Conservation (phyloP, 1,140 invertebrate species). For the Drosophila watanabei region DNA sequence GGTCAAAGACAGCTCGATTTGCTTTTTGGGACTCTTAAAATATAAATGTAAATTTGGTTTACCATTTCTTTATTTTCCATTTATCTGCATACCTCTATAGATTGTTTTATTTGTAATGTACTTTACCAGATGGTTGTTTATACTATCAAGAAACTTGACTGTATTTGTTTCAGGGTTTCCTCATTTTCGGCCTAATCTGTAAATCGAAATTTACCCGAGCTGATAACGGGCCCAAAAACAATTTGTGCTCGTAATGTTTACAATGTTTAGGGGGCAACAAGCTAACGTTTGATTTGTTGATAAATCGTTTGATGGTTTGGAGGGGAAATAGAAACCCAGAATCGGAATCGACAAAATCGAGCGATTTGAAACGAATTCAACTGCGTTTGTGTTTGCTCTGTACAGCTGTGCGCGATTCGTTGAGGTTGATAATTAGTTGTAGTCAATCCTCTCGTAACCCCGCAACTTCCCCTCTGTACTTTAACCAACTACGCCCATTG, state of each 20-base stretch:
- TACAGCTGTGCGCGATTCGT: constrained; percentile 69
- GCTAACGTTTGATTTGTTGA: constrained; percentile 42
- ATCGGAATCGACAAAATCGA: constrained; percentile 1
- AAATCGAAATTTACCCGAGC: constrained; percentile 28
- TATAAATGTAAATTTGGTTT: neutral
- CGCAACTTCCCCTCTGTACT: constrained; percentile 20
- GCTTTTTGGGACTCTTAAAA: neutral
- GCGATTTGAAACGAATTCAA: constrained; percentile 17
- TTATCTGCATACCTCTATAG: neutral
- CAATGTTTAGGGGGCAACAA: constrained; percentile 47
- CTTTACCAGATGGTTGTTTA: neutral
- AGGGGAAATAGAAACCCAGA: constrained; percentile 39
- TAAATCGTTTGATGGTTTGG: constrained; percentile 35
- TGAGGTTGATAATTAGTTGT: constrained; percentile 72
- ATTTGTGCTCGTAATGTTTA: constrained; percentile 38
- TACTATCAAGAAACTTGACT: neutral
- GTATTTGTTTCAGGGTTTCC: constrained; percentile 13
- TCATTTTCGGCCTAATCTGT: constrained; percentile 36
- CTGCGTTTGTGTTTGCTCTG: constrained; percentile 42
- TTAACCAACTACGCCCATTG: constrained; percentile 59
- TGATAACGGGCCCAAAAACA: constrained; percentile 40
- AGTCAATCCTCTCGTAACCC: constrained; percentile 20
- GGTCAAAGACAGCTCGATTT: neutral
- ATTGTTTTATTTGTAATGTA: neutral
- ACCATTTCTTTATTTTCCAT: neutral